phyloP scores from a whole-genome alignment of 1,140 invertebrate genomes.

The Ceratosolen solmsi region DNA sequence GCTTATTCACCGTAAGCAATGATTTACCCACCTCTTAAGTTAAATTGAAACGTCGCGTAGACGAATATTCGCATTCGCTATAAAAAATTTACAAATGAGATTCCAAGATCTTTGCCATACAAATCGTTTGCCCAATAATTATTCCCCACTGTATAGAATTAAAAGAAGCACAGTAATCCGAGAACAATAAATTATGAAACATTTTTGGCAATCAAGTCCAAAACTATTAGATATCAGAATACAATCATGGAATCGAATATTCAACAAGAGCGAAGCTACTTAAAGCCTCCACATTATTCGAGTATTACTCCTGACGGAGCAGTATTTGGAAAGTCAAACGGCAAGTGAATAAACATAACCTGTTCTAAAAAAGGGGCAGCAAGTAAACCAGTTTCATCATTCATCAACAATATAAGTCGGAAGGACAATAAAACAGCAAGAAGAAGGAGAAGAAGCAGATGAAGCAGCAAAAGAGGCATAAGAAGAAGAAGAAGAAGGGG shows the following conservation, averaged over 20 bases:
- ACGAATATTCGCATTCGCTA: too few species aligned
- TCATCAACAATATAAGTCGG: conserved; percentile 13
- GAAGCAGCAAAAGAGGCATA: neutral
- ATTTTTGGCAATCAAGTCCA: neutral
- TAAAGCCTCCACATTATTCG: conserved; percentile 4
- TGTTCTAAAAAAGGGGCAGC: conserved; percentile 8
- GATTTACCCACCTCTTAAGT: too few species aligned
- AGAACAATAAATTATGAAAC: neutral
- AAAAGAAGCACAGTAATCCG: neutral
- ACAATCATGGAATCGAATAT: neutral
- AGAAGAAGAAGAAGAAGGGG: neutral
- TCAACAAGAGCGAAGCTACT: neutral
- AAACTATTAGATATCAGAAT: conserved; percentile 6
- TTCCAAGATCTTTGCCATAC: too few species aligned
- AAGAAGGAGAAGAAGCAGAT: too few species aligned
- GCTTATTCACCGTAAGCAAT: too few species aligned
- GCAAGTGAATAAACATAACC: conserved; percentile 30
- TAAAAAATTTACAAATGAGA: too few species aligned
- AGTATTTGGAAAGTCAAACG: conserved; percentile 10
- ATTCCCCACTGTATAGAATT: neutral
- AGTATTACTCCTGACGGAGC: conserved; percentile 1
- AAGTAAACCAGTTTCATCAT: conserved; percentile 15
- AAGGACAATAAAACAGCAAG: neutral
- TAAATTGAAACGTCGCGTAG: too few species aligned
- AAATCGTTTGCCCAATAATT: too few species aligned